These are phyloP conservation scores for Drosophila simulans DNA, from an alignment of 1,140 invertebrate genomes.

Conservation along the genomic window DNA sequence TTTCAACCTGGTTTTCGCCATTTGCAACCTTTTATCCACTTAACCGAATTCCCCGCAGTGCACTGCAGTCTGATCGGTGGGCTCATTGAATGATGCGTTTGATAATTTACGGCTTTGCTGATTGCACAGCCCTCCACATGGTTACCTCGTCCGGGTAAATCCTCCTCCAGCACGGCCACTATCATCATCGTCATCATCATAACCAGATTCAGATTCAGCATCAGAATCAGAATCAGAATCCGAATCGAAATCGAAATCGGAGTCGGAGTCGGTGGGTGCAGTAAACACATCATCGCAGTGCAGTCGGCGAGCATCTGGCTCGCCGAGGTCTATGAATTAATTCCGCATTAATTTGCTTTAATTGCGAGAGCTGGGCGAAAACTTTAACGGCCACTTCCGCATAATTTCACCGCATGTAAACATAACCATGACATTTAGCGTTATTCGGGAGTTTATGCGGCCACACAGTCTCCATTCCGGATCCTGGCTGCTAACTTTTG, in stretches of 20 bases:
- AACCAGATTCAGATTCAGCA: not conserved
- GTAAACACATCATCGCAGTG: slow-evolving; percentile 36
- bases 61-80: slow-evolving; percentile 1
- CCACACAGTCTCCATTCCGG: slow-evolving; percentile 11
- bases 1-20: too few species aligned
- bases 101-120: slow-evolving; percentile 77
- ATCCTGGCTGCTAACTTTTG: slow-evolving; percentile 6
- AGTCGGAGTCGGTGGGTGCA: not conserved
- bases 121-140: slow-evolving; percentile 60
- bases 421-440: slow-evolving; percentile 80
- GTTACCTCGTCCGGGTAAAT: slow-evolving; percentile 22
- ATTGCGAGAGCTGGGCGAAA: slow-evolving; percentile 53
- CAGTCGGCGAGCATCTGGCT: not conserved
- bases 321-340: slow-evolving; percentile 42
- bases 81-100: slow-evolving; percentile 66
- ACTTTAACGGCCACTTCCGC: slow-evolving; percentile 70
- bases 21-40: too few species aligned
- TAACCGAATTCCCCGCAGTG: slow-evolving; percentile 10
- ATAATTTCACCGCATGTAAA: slow-evolving; percentile 77
- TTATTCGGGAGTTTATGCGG: slow-evolving; percentile 67
- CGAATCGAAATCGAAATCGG: slow-evolving; percentile 1
- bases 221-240: not conserved
- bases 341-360: slow-evolving; percentile 77
- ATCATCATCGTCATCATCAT: slow-evolving; percentile 6
- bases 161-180: not conserved